Conservation (phyloP, 2,888 invertebrate genomes). For the Coremacera marginata region DNA sequence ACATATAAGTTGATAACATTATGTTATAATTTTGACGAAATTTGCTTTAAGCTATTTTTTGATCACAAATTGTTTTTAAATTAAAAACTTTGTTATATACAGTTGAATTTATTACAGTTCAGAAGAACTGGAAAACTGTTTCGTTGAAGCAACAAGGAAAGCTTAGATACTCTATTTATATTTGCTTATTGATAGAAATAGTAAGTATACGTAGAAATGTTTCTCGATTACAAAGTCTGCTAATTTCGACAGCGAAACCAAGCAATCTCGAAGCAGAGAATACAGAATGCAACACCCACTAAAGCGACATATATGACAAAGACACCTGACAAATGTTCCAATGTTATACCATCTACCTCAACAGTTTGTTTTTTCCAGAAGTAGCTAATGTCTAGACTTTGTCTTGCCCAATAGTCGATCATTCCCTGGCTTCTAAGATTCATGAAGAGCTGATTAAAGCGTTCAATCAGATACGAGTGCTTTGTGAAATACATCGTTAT, state of each 20-base stretch:
- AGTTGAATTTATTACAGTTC: too few species aligned
- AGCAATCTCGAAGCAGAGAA: slow-evolving; percentile 31
- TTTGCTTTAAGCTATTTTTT: too few species aligned
- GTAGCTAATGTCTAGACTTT: slow-evolving; percentile 40
- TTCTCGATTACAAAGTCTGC: background rate
- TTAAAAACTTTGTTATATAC: too few species aligned
- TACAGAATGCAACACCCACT: background rate
- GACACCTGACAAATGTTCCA: slow-evolving; percentile 39
- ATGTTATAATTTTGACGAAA: too few species aligned
- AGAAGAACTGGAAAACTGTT: too few species aligned
- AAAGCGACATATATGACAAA: slow-evolving; percentile 39
- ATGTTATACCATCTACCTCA: background rate
- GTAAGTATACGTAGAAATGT: background rate
- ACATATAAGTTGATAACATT: too few species aligned
- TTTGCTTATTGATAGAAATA: too few species aligned
- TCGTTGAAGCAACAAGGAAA: too few species aligned
- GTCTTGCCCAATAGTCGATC: slow-evolving; percentile 49
- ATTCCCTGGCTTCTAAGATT: slow-evolving; percentile 47
- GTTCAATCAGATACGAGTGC: slow-evolving; percentile 51
- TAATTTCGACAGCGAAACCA: slow-evolving; percentile 37
- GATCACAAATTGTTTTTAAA: too few species aligned
- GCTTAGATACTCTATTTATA: too few species aligned
- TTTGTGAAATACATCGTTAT: slow-evolving; percentile 53
- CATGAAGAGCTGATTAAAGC: slow-evolving; percentile 49
- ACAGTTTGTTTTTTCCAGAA: background rate